Base-by-base conservation (phyloP, 2,113 vertebrate species). In the Sylvietta virens region DNA sequence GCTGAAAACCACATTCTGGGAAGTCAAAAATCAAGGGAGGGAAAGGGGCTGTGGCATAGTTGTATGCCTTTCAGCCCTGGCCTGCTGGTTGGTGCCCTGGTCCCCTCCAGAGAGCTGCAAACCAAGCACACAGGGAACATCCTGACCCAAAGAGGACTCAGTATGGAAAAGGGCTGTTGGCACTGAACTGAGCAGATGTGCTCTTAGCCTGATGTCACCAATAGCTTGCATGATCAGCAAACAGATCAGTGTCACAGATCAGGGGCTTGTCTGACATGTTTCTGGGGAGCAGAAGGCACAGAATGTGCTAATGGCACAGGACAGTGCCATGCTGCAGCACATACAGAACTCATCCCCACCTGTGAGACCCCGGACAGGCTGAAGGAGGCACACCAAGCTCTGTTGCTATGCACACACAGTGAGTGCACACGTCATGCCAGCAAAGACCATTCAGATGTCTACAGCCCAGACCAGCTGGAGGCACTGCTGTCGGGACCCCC, bases 401-500 rank as follows among this genome's bases (percentile, higher is more conserved):
- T 19, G 5, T 33, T 9, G 2, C 31, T 40, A 4, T 13, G 3
- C 0, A 3, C 1, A 1, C 0, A 1, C 33, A 47, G 5, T 16
- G 35, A 50, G 19, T 5, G 17, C 11, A 13, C 13, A 15, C 28
- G 17, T 69, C 15, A 30, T 53, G 53, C 15, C 10, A 7, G 24
- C 53, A 71, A 53, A 42, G 9, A 30, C 27, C 0, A 0, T 27
- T 18, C 11, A 67, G 44, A 33, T 56, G 12, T 48, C 31, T 44
- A 9, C 15, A 44, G 9, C 28, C 22, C 47, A 56, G 62, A n/a
- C 19, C 57, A 12, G 17, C 37, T 58, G 47, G 27, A 66, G 42
- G 10, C 31, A 67, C 6, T n/a, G 31, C 26, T 45, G 26, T 30
- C 0, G 0, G 44, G n/a, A 53, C 10, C 2, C 40, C 31, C 54